Percentiles rank a stretch among this genome's conserved stretches.
These are phyloP conservation scores for Hystrix brachyura DNA, from an alignment of 2,113 vertebrate genomes.

Conservation along the genomic window DNA sequence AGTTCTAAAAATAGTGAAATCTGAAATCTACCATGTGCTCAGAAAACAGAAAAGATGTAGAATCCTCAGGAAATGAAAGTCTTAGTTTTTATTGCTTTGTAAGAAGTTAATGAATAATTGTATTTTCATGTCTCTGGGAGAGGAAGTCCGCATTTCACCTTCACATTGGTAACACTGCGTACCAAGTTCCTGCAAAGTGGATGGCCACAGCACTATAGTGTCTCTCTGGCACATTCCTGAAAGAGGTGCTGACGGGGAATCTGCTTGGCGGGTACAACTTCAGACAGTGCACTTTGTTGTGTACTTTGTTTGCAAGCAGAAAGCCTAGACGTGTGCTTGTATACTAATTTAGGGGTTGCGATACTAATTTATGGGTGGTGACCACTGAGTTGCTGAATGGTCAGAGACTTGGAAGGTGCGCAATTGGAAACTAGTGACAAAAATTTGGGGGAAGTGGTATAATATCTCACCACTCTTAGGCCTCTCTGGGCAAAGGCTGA, in stretches of 20 bases:
- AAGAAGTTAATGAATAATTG: background rate
- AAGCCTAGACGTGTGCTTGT: background rate
- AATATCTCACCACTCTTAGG: background rate
- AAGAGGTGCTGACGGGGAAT: background rate
- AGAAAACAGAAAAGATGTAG: background rate
- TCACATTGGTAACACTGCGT: background rate
- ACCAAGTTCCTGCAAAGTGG: background rate
- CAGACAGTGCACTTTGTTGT: background rate
- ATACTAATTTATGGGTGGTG: background rate
- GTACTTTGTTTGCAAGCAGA: background rate
- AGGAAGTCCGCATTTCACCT: background rate
- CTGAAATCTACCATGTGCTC: background rate
- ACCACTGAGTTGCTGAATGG: background rate
- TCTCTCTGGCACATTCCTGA: background rate
- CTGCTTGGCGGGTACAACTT: background rate
- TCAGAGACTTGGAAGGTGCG: background rate
- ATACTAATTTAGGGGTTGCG: background rate
- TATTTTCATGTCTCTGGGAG: background rate
- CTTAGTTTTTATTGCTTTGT: background rate
- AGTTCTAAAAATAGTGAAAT: slow-evolving; percentile 17
- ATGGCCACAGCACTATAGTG: background rate
- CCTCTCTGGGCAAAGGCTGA: background rate
- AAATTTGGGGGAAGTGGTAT: background rate
- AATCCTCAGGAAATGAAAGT: background rate
- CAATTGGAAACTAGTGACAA: background rate